Evolutionary conservation across 2,888 invertebrate genomes (phyloP), one percentile per base, ranked within the genome.

Genomic region (Ganaspis brasiliensis): DNA sequence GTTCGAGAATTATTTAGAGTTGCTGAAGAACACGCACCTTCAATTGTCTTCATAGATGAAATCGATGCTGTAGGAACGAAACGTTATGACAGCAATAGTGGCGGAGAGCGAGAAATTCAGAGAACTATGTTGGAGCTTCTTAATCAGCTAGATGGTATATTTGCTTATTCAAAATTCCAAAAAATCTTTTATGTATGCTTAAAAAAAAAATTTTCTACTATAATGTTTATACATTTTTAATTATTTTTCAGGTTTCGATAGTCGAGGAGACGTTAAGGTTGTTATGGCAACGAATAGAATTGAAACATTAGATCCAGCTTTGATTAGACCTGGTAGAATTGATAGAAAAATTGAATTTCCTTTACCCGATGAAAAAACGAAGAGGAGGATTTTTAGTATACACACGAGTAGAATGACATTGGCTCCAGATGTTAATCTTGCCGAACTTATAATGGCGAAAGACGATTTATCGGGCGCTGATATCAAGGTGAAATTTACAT

Each of bases 261-360:
- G 91, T 73, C 87, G 91, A 74, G 91, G 91, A 52, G 91, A 91
- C 74, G 91, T 91, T 3, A 89, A 97, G 95, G 97, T 98, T 16
- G 96, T 98, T 52, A 98, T 98, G 98, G 98, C 98, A 0, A 98
- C 98, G 37, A 98, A 98, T 91, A 95, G 99, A 85, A 99, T 99
- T 89, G 99, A 99, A 93, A 99, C 99, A 0, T 93, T 99, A 59
- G 99, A 99, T 92, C 99, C 99, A 1, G 99, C 99, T 56, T 93
- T 99, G 59, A 99, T 99, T 91, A 95, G 99, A 84, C 99, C 99
- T 0, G 99, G 99, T 21, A 96, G 99, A 91, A 99, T 99, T 86
- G 99, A 99, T 93, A 94, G 99, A 74, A 99, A 99, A 93, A 99
- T 99, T 81, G 99, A 99, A 92, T 99, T 99, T 91, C 99, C 99